A percentile compares a stretch with the other conserved stretches of the same genome.
Conservation (phyloP, 2,888 invertebrate species). For the Megalurothrips usitatus region DNA sequence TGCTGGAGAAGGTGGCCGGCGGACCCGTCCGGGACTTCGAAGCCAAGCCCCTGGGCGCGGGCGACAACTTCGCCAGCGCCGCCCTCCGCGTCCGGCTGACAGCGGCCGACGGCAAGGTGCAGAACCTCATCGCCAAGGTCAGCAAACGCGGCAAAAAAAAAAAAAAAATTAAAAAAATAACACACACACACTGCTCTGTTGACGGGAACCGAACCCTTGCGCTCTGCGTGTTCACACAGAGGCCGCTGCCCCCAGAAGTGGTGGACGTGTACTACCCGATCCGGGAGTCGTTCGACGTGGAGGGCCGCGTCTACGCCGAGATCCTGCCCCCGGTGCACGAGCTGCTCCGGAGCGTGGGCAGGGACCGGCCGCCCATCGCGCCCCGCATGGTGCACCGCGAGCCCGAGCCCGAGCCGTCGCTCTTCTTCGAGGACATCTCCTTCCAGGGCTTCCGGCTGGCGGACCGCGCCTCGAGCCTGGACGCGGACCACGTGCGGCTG, state of each 20-base stretch:
- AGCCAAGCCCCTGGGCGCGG: neutral
- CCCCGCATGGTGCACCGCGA: neutral
- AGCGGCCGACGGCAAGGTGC: neutral
- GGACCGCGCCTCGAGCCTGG: neutral
- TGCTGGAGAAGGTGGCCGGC: neutral
- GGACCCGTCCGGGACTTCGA: neutral
- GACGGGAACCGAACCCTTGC: neutral
- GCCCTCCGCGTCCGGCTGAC: neutral
- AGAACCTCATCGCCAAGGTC: neutral
- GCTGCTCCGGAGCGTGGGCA: neutral
- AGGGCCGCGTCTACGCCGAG: neutral
- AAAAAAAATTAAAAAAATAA: too few relatives aligned
- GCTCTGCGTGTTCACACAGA: neutral
- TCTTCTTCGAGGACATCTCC: constrained; percentile 6
- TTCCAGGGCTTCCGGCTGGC: neutral
- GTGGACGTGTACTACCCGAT: neutral
- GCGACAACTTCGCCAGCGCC: constrained; percentile 2
- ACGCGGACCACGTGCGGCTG: neutral
- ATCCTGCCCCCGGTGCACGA: neutral
- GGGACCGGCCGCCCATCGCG: neutral
- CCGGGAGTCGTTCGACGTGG: neutral
- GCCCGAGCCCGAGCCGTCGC: neutral
- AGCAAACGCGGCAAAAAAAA: too few relatives aligned
- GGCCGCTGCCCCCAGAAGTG: neutral
- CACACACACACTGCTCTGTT: too few relatives aligned